Base-by-base conservation (phyloP, 92 coral and sea anemone genomes). In the Pocillopora grandis region DNA sequence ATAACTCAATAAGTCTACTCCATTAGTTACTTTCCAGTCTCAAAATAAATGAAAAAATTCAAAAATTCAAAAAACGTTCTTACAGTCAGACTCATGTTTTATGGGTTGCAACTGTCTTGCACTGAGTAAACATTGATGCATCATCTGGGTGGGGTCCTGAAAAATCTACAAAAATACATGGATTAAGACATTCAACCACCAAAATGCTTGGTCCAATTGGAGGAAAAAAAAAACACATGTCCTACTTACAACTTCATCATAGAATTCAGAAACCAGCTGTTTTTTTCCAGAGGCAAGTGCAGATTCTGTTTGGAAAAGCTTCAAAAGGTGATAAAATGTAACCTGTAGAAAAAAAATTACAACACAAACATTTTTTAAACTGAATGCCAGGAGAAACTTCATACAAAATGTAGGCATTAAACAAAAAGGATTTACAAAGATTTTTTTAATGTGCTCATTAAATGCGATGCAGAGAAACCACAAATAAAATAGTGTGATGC, bases 111-210 rank as follows among this genome's bases (percentile, higher is more conserved):
- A 72, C 86, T 90, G 98, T 48, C 98, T 92, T 9, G 98, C 93
- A 79, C 98, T 96, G 66, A 96, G 69, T 27, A 96, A 76, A 80
- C 98, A 96, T 73, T 96, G 98, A 49, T 96, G 98, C 98, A 96
- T 96, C 98, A 94, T 96, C 88, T 96, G 98, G 0, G 98, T 96
- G 13, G 98, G 98, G 62, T 96, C 98, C 76, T 96, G 98, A 72
- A 96, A 96, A 58, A 96, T 92, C 98, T 96, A 60, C 27, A 71
- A 56, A 36, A 66, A 15, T 18, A 5, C 27, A 27, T 27, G 27
- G 27, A 27, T 27, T 27, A 27, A 27, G 27, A 27, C 27, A 27
- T 27, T 27, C 27, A 27, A 27, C 27, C 1, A 1, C 27, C 0
- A 27, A 27, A 27, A 27, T 27, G 27, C 27, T 27, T 27, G 27